Percentiles rank a stretch among this genome's conserved stretches.
Evolutionary conservation across 1,140 invertebrate species (phyloP).

Genomic region (Drosophila albomicans): DNA sequence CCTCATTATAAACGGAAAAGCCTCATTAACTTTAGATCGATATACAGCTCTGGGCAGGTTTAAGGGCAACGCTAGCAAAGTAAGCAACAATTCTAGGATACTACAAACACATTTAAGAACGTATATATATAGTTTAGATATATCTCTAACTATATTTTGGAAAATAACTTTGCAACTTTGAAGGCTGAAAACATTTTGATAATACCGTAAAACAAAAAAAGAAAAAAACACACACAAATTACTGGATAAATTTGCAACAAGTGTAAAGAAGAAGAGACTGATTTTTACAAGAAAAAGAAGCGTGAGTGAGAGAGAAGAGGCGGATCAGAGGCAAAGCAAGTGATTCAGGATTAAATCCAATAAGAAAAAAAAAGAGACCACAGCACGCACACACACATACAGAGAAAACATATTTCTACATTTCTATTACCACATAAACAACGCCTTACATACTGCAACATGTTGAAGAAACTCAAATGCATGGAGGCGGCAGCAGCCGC

Average conservation of each 20-base stretch:
- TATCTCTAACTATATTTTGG: slow-evolving; percentile 4
- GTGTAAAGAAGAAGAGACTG: slow-evolving; percentile 83
- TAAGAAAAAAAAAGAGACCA: neutral
- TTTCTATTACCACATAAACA: too few relatives aligned
- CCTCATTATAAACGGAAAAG: slow-evolving; percentile 32
- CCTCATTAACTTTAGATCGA: slow-evolving; percentile 38
- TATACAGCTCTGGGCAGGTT: slow-evolving; percentile 67
- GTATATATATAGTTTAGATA: slow-evolving; percentile 15
- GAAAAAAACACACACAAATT: slow-evolving; percentile 36
- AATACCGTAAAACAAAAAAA: slow-evolving; percentile 42
- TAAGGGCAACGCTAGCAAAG: slow-evolving; percentile 73
- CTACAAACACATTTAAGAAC: slow-evolving; percentile 18
- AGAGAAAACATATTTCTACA: slow-evolving; percentile 5
- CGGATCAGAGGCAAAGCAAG: slow-evolving; percentile 58
- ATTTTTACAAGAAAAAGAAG: slow-evolving; percentile 61
- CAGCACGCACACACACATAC: slow-evolving; percentile 1
- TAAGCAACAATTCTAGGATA: slow-evolving; percentile 62
- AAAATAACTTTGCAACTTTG: slow-evolving; percentile 74
- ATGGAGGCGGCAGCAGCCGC: slow-evolving; percentile 69
- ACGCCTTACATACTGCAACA: slow-evolving; percentile 44
- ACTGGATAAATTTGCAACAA: slow-evolving; percentile 66
- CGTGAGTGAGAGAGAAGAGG: slow-evolving; percentile 25
- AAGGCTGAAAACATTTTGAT: slow-evolving; percentile 79
- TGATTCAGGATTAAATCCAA: slow-evolving; percentile 78
- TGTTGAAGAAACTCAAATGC: slow-evolving; percentile 82